phyloP scores from a whole-genome alignment of 1,140 invertebrate species.

The Apis laboriosa region DNA sequence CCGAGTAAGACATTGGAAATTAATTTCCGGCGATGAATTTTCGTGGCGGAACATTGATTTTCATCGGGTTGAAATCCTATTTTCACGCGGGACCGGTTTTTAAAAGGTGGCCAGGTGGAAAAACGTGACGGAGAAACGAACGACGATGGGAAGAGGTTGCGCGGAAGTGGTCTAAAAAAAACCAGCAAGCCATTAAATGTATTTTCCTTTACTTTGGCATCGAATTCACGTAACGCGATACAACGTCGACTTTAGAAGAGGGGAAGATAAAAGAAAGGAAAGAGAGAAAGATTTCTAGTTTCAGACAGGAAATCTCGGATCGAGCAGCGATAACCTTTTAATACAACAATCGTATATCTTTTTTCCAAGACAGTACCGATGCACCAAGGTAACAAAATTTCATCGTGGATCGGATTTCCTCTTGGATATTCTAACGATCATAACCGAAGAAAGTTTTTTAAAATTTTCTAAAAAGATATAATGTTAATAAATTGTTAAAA shows the following conservation, averaged over 20 bases:
- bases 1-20: not conserved
- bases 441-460: not conserved
- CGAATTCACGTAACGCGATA: constrained; percentile 75
- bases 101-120: not conserved
- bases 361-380: not conserved
- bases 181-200: constrained; percentile 48
- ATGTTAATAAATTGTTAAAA: too few relatives aligned
- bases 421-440: not conserved
- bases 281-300: not conserved
- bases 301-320: constrained; percentile 37
- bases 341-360: constrained; percentile 35
- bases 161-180: constrained; percentile 19
- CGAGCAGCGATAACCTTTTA: constrained; percentile 58
- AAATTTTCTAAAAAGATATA: not conserved
- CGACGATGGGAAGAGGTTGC: not conserved
- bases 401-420: not conserved
- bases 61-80: not conserved
- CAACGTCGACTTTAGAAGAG: constrained; percentile 12
- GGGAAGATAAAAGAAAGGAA: not conserved
- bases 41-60: not conserved
- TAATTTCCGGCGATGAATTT: not conserved
- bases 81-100: not conserved
- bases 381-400: not conserved
- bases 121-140: constrained; percentile 31
- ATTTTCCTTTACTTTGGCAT: constrained; percentile 74